Evolutionary conservation across 2,113 vertebrate genomes (phyloP).

Genomic region (cattle (Bos taurus)): DNA sequence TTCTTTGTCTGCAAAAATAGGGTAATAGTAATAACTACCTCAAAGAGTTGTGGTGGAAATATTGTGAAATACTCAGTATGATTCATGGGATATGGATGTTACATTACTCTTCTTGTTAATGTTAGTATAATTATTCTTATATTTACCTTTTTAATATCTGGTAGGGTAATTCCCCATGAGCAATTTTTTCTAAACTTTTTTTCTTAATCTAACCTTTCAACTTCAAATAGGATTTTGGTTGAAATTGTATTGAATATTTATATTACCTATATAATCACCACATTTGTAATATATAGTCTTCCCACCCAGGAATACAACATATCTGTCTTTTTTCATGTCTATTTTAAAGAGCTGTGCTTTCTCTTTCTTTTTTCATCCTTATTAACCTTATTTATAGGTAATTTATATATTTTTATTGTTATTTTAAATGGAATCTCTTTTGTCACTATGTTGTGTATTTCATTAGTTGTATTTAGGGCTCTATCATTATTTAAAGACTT

Average conservation of each 20-base stretch:
- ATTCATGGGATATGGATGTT: background rate
- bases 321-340: background rate
- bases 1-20: background rate
- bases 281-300: background rate
- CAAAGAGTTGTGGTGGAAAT: background rate
- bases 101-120: background rate
- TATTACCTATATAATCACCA: background rate
- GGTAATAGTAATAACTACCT: background rate
- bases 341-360: background rate
- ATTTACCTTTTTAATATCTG: background rate
- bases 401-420: background rate
- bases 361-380: background rate
- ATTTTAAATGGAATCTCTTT: background rate
- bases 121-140: background rate
- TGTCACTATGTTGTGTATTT: too few relatives aligned
- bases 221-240: background rate
- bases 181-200: background rate
- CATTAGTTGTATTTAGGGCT: background rate
- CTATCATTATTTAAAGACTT: background rate
- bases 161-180: background rate
- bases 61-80: background rate
- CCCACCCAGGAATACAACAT: background rate
- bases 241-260: background rate
- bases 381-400: background rate
- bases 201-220: constrained; percentile 8